phyloP scores from a whole-genome alignment of 2,888 invertebrate genomes.

The Plemyria rubiginata region DNA sequence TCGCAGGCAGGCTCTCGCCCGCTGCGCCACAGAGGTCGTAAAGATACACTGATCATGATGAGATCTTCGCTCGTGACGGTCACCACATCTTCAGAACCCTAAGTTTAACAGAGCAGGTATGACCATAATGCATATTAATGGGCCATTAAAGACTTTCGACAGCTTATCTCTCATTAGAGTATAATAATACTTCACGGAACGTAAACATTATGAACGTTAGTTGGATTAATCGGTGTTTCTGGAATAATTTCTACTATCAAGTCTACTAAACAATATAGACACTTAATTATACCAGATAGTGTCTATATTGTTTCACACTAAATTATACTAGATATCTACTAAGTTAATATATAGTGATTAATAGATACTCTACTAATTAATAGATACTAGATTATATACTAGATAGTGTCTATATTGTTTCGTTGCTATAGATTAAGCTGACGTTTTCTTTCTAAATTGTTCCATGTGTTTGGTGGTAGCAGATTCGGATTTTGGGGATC shows the following conservation, averaged over 20 bases:
- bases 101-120: conserved; percentile 37
- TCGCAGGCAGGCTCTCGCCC: no score
- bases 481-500: no score
- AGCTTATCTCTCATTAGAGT: conserved; percentile 42
- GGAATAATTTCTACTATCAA: background rate
- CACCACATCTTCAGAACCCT: conserved; percentile 10
- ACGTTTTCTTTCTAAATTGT: no score
- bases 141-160: conserved; percentile 68
- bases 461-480: no score
- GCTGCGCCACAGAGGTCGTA: no score
- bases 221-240: conserved; percentile 28
- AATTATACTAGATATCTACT: no score
- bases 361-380: background rate
- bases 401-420: no score
- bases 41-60: no score
- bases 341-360: no score
- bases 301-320: no score
- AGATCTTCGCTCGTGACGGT: conserved; percentile 9
- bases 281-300: no score
- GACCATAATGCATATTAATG: conserved; percentile 70
- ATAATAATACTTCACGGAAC: conserved; percentile 22
- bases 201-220: conserved; percentile 29
- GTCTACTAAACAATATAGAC: background rate
- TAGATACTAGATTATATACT: no score
- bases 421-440: background rate